These are phyloP conservation scores for Acanthornis magna DNA, from an alignment of 2,797 vertebrate species.

Conservation along the genomic window DNA sequence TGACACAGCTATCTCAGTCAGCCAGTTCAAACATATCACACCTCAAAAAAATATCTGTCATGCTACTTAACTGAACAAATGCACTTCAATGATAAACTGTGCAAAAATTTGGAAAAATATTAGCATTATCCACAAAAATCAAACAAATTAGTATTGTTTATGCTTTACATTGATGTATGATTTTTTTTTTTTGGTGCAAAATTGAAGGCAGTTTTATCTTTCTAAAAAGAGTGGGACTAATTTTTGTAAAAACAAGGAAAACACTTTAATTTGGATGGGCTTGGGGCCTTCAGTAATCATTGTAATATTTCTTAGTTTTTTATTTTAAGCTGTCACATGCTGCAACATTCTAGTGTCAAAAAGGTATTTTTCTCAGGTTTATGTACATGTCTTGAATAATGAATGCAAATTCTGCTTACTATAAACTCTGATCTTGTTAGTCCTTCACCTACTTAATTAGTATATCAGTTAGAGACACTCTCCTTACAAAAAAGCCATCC, in stretches of 20 bases:
- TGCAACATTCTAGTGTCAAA: not conserved
- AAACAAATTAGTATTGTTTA: not conserved
- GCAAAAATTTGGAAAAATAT: not conserved
- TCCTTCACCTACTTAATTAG: not conserved
- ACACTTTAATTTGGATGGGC: not conserved
- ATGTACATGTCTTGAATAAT: not conserved
- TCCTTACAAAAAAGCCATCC: not conserved
- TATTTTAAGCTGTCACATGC: not conserved
- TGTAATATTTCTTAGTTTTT: not conserved
- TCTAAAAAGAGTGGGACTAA: not conserved
- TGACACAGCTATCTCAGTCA: not conserved
- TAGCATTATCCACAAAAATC: not conserved
- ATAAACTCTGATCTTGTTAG: not conserved
- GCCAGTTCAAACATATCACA: not conserved
- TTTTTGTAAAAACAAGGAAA: not conserved
- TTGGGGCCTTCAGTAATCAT: not conserved
- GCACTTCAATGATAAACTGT: not conserved
- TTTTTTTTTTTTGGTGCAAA: not conserved
- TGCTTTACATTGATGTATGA: not conserved
- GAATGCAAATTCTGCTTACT: not conserved
- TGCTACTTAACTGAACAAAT: not conserved
- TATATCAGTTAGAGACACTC: not conserved
- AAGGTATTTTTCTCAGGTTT: not conserved
- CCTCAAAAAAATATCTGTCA: not conserved
- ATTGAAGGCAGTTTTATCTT: not conserved